Conservation (phyloP, 2,113 vertebrate species). For the Halichoerus grypus region DNA sequence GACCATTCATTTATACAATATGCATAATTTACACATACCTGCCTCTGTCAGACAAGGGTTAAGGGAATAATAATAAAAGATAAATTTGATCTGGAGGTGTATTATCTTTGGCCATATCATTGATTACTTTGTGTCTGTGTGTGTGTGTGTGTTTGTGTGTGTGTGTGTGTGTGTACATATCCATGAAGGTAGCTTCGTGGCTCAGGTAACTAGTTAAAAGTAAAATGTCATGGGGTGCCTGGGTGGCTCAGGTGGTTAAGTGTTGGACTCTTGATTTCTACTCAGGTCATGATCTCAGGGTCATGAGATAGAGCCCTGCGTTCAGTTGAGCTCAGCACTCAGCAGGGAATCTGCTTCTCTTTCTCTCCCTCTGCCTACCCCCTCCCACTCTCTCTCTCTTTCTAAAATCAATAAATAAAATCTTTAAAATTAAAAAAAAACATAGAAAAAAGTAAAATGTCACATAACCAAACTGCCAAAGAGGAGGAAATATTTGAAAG, state of each 20-base stretch:
- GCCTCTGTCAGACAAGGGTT: neutral
- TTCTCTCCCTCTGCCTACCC: too few relatives aligned
- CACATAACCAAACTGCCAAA: neutral
- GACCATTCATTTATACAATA: neutral
- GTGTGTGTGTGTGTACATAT: neutral
- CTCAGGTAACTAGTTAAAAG: neutral
- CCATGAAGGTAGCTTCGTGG: neutral
- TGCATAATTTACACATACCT: neutral
- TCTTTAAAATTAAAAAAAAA: too few relatives aligned
- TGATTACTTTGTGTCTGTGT: neutral
- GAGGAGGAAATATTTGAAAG: constrained; percentile 17
- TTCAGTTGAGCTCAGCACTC: too few relatives aligned
- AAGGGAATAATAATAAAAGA: neutral
- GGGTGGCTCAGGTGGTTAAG: too few relatives aligned
- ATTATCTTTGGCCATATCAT: neutral
- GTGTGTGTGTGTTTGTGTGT: neutral
- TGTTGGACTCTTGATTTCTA: too few relatives aligned
- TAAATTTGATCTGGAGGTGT: neutral
- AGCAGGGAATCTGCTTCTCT: too few relatives aligned
- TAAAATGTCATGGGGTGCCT: neutral
- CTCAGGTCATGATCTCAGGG: too few relatives aligned
- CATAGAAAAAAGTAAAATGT: neutral
- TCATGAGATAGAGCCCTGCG: too few relatives aligned
- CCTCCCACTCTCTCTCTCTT: too few relatives aligned
- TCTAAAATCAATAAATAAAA: too few relatives aligned